Evolutionary conservation across 1,140 invertebrate species (phyloP), one percentile per base, ranked within the genome.

Genomic region (Sitophilus oryzae): DNA sequence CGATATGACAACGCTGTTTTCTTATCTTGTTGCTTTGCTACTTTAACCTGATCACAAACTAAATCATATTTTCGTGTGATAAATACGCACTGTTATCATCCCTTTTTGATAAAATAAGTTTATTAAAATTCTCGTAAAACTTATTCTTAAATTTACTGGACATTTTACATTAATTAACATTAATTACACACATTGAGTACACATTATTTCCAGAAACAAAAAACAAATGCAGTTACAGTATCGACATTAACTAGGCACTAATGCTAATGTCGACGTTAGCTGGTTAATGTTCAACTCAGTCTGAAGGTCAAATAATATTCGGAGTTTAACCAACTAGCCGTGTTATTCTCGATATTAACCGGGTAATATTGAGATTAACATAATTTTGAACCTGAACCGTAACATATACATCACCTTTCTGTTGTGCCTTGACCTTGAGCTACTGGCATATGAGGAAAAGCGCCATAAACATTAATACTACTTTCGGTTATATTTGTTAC

Each of bases 91-190:
- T 19, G 16, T 43, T 43, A 21, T 43, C 41, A 19, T 43, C 41
- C 19, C 41, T 43, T 20, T 43, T 43, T 20, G 41, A 10, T 3
- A 20, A 43, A 43, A 43, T 16, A 21, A 43, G 41, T 30, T 45
- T 45, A 25, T 15, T 45, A 45, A 45, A 45, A 15, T 45, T 45
- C 23, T 45, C 43, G 18, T 45, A 45, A 45, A 45, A 45, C 43
- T 23, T 9, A 4, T 23, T 30, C 23, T 25, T 45, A 45, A 45
- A 25, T 25, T 45, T 15, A 45, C 23, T 16, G 9, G 43, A 45
- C 23, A 45, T 45, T 45, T 16, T 45, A 23, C 23, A 45, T 45
- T 10, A 45, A 25, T 30, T 45, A 45, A 25, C 43, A 30, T n/a
- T 19, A 25, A 25, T 30, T 45, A 45, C 43, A n/a, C n/a, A n/a